Conservation (phyloP, 2,888 invertebrate genomes). For the Athalia circularis region DNA sequence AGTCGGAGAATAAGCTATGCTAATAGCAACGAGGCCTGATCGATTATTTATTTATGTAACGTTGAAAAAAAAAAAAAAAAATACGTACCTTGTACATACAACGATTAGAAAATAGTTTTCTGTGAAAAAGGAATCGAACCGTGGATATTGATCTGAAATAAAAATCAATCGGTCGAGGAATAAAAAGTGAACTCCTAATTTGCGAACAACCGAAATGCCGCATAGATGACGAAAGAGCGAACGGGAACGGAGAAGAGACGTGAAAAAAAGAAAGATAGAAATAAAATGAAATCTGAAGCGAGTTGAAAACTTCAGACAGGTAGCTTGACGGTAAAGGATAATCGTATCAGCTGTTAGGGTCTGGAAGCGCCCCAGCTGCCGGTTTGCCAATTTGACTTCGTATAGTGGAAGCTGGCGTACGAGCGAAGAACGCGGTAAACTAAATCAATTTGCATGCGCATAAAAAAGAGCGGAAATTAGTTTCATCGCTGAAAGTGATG, state of each 20-base stretch:
- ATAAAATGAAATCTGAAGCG: neutral
- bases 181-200: too few relatives aligned
- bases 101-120: too few relatives aligned
- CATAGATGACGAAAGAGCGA: neutral
- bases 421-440: slow-evolving; percentile 4
- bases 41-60: too few relatives aligned
- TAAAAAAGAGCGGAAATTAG: slow-evolving; percentile 35
- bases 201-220: too few relatives aligned
- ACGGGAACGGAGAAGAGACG: neutral
- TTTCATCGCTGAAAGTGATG: slow-evolving; percentile 21
- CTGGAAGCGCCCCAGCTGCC: slow-evolving; percentile 19
- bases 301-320: slow-evolving; percentile 15
- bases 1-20: too few relatives aligned
- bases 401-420: slow-evolving; percentile 1
- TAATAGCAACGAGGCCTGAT: too few relatives aligned
- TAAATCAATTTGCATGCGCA: slow-evolving; percentile 39
- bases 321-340: slow-evolving; percentile 37
- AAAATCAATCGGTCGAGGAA: too few relatives aligned
- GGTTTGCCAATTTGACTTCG: slow-evolving; percentile 11
- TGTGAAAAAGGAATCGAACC: too few relatives aligned
- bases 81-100: too few relatives aligned
- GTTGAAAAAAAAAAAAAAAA: too few relatives aligned
- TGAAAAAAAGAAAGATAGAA: neutral
- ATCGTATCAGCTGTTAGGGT: slow-evolving; percentile 31
- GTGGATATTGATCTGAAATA: too few relatives aligned